phyloP scores from a whole-genome alignment of 1,140 invertebrate species.

The Apis florea region DNA sequence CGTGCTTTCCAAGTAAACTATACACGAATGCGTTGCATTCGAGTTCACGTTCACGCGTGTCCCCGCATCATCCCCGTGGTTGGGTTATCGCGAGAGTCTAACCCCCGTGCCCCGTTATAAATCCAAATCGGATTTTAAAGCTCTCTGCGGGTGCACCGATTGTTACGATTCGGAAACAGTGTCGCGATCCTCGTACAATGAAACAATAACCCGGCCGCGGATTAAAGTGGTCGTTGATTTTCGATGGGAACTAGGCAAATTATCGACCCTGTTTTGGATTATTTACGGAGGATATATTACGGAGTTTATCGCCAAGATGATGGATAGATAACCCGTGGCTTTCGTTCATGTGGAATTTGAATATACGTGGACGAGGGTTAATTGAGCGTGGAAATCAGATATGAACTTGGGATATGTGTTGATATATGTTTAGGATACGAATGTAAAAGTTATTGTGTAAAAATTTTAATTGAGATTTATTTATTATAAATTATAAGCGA shows the following conservation, averaged over 20 bases:
- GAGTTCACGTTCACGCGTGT: neutral
- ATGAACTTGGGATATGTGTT: too few relatives aligned
- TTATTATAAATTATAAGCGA: too few relatives aligned
- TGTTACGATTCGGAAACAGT: slow-evolving; percentile 46
- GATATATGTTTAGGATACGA: too few relatives aligned
- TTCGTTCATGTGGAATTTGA: too few relatives aligned
- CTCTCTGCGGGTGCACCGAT: slow-evolving; percentile 21
- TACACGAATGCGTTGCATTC: neutral
- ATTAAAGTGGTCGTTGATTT: slow-evolving; percentile 49
- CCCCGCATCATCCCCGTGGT: neutral
- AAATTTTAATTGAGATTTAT: too few relatives aligned
- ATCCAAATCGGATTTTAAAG: slow-evolving; percentile 49
- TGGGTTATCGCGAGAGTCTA: slow-evolving; percentile 28
- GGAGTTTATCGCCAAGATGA: too few relatives aligned
- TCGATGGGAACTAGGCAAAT: neutral
- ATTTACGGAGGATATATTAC: too few relatives aligned
- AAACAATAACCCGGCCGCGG: slow-evolving; percentile 46
- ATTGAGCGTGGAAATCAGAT: too few relatives aligned
- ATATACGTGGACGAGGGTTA: too few relatives aligned
- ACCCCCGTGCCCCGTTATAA: slow-evolving; percentile 30
- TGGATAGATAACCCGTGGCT: too few relatives aligned
- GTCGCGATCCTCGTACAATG: neutral
- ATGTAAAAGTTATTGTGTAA: too few relatives aligned
- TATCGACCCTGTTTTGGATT: neutral
- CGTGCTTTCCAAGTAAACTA: slow-evolving; percentile 37